Conservation (phyloP, 1,140 invertebrate species). For the Bombus affinis region DNA sequence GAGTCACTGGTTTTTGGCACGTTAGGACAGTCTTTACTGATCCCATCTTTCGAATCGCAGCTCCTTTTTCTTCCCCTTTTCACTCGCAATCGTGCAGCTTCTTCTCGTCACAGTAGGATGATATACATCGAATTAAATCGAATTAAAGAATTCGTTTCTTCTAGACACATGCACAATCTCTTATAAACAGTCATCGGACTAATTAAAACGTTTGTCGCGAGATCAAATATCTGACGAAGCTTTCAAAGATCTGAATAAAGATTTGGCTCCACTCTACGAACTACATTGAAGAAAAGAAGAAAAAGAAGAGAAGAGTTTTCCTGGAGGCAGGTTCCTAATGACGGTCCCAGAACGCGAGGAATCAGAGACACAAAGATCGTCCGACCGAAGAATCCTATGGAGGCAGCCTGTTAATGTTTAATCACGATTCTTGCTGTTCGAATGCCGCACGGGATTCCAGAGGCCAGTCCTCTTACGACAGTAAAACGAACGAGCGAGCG, state of each 20-base stretch:
- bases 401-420: slow-evolving; percentile 61
- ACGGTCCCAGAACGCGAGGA: not conserved
- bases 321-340: not conserved
- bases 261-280: too few species aligned
- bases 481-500: slow-evolving; percentile 67
- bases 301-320: not conserved
- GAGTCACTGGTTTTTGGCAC: slow-evolving; percentile 14
- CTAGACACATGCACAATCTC: too few species aligned
- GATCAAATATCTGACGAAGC: not conserved
- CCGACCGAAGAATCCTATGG: slow-evolving; percentile 40
- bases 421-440: slow-evolving; percentile 58
- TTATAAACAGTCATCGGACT: too few species aligned
- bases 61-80: too few species aligned
- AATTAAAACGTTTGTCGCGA: not conserved
- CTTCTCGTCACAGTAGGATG: too few species aligned
- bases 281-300: not conserved
- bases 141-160: too few species aligned
- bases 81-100: too few species aligned
- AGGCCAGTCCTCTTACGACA: slow-evolving; percentile 54
- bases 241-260: too few species aligned
- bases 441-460: slow-evolving; percentile 57
- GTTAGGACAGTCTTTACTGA: slow-evolving; percentile 4
- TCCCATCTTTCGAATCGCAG: not conserved
- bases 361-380: not conserved
- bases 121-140: too few species aligned